A percentile compares a stretch with the other conserved stretches of the same genome.
Evolutionary conservation across 2,113 vertebrate species (phyloP).

Genomic region (Todiramphus saurophagus): DNA sequence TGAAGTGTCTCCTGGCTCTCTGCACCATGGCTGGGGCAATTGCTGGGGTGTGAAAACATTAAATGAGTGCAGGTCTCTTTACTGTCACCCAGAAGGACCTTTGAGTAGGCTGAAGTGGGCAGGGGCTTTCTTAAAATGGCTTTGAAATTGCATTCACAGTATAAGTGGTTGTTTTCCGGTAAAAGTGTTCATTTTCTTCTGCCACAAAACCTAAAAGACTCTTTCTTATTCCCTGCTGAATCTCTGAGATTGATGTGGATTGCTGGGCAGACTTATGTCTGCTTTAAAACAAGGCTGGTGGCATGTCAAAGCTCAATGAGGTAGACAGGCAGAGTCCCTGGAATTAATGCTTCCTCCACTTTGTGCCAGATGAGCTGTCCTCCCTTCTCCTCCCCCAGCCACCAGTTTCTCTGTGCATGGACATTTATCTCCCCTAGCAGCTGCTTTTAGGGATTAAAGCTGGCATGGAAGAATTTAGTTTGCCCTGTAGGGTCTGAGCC

Average conservation of each 20-base stretch:
- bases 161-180: neutral
- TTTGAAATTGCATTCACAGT: neutral
- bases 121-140: neutral
- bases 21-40: neutral
- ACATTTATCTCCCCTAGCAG: neutral
- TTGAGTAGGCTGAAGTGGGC: neutral
- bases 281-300: slow-evolving; percentile 16
- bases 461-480: neutral
- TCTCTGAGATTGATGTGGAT: neutral
- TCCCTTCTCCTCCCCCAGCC: neutral
- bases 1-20: neutral
- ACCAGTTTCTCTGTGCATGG: neutral
- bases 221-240: slow-evolving; percentile 6
- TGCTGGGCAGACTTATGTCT: neutral
- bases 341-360: neutral
- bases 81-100: neutral
- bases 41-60: neutral
- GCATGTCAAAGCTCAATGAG: neutral
- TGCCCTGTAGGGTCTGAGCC: neutral
- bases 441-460: neutral
- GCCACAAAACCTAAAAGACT: neutral
- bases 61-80: neutral
- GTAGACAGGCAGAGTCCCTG: neutral
- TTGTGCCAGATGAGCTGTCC: neutral
- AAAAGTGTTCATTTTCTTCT: slow-evolving; percentile 21